A percentile compares a stretch with the other conserved stretches of the same genome.
Conservation (phyloP, 2,113 vertebrate species). For the Hystrix cristata region DNA sequence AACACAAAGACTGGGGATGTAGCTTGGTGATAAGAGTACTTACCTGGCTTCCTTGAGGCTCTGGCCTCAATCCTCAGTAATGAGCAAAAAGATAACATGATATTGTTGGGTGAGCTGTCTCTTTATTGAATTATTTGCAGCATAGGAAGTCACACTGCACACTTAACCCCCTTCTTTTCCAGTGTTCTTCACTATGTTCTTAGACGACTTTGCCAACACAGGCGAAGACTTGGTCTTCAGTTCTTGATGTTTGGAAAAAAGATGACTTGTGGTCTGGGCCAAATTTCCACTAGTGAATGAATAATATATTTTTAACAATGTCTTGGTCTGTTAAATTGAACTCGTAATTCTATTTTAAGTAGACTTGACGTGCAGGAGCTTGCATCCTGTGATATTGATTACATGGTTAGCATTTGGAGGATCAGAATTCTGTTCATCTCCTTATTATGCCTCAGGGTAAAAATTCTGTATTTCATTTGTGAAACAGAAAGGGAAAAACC, state of each 20-base stretch:
- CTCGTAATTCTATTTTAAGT: constrained; percentile 23
- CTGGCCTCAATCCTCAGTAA: neutral
- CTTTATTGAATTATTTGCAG: constrained; percentile 36
- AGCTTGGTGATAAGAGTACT: neutral
- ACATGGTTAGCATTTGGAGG: neutral
- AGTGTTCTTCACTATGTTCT: neutral
- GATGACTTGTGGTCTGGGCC: neutral
- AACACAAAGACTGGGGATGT: neutral
- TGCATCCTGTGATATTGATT: neutral
- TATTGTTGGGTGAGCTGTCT: neutral
- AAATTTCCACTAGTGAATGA: constrained; percentile 34
- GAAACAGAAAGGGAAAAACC: neutral
- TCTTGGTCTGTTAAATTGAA: neutral
- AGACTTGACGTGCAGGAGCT: neutral
- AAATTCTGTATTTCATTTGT: neutral
- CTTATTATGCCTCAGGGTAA: neutral
- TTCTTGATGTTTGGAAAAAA: constrained; percentile 18
- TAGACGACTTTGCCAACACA: neutral
- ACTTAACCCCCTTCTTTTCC: neutral
- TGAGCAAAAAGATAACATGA: neutral
- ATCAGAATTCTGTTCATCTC: neutral
- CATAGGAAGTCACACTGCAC: neutral
- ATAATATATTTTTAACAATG: neutral
- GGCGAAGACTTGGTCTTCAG: neutral
- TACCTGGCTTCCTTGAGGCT: neutral